These are phyloP conservation scores for Mayetiola destructor DNA, from an alignment of 2,888 invertebrate genomes.

Conservation along the genomic window DNA sequence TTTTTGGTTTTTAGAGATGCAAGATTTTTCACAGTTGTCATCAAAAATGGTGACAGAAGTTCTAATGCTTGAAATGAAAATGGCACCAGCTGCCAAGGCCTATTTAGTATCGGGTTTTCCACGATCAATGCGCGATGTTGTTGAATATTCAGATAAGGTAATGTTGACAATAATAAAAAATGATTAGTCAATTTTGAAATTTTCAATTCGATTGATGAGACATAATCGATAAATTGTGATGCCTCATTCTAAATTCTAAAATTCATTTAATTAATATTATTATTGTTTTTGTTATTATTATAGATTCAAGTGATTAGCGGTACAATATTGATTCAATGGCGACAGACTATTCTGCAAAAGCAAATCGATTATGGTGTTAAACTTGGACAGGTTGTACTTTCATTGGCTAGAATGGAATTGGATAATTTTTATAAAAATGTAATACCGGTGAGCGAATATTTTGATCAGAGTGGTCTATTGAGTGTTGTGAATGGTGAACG, in stretches of 20 bases:
- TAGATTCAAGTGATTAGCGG: slow-evolving; percentile 81
- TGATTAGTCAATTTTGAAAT: no score
- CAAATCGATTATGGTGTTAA: slow-evolving; percentile 85
- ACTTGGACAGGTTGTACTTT: slow-evolving; percentile 64
- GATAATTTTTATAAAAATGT: slow-evolving; percentile 79
- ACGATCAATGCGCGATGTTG: slow-evolving; percentile 79
- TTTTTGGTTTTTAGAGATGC: slow-evolving; percentile 52
- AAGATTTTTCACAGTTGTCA: slow-evolving; percentile 72
- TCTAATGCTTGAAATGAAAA: slow-evolving; percentile 83
- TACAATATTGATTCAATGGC: slow-evolving; percentile 73
- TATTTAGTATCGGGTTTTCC: slow-evolving; percentile 84
- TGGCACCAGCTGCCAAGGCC: slow-evolving; percentile 76
- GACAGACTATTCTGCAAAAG: slow-evolving; percentile 68
- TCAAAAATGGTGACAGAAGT: slow-evolving; percentile 81
- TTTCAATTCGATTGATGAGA: neutral
- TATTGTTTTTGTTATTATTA: slow-evolving; percentile 15
- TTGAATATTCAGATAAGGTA: slow-evolving; percentile 84
- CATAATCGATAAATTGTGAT: no score
- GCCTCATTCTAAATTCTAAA: no score
- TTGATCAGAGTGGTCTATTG: slow-evolving; percentile 53
- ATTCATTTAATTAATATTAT: neutral
- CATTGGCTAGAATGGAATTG: slow-evolving; percentile 74
- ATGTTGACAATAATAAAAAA: no score
- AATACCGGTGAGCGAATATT: slow-evolving; percentile 81
- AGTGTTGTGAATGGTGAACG: slow-evolving; percentile 62